Evolutionary conservation across 2,888 invertebrate genomes (phyloP).

Genomic region (Drosophila niveifrons): DNA sequence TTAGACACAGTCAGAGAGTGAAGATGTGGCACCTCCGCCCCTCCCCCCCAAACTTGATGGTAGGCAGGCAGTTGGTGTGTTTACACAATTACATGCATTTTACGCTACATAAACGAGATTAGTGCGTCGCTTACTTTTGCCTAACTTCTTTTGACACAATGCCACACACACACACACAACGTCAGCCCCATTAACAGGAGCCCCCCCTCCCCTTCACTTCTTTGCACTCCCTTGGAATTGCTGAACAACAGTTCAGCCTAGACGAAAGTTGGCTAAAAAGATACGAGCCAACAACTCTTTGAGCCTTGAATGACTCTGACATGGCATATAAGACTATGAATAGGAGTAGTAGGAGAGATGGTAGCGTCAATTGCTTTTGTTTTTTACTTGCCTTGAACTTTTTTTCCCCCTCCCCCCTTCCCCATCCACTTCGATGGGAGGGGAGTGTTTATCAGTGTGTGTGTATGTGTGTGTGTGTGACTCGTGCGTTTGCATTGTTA

Average conservation of each 20-base stretch:
- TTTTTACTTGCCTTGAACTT: conserved; percentile 72
- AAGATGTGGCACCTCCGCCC: conserved; percentile 6
- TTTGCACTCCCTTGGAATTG: not conserved
- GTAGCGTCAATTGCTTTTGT: conserved; percentile 63
- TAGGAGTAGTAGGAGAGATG: conserved; percentile 12
- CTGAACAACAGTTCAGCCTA: conserved; percentile 29
- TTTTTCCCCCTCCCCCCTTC: conserved; percentile 21
- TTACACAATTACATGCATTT: conserved; percentile 79
- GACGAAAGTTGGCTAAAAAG: conserved; percentile 52
- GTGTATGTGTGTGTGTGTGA: conserved; percentile 27
- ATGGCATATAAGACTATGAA: conserved; percentile 8
- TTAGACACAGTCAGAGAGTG: conserved; percentile 27
- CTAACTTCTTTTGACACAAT: conserved; percentile 67
- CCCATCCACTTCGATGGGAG: not conserved
- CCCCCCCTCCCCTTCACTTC: not conserved
- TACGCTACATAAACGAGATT: conserved; percentile 80
- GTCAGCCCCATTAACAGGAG: conserved; percentile 44
- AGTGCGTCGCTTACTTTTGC: conserved; percentile 70
- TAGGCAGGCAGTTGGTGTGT: conserved; percentile 58
- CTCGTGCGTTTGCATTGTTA: conserved; percentile 68
- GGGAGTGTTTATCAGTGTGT: conserved; percentile 6
- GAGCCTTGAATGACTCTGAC: conserved; percentile 57
- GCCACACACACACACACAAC: conserved; percentile 28
- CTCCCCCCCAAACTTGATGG: not conserved
- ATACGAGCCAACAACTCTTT: conserved; percentile 58